Evolutionary conservation across 1,140 invertebrate genomes (phyloP), one percentile per base, ranked within the genome.

Genomic region (Cydia fagiglandana): DNA sequence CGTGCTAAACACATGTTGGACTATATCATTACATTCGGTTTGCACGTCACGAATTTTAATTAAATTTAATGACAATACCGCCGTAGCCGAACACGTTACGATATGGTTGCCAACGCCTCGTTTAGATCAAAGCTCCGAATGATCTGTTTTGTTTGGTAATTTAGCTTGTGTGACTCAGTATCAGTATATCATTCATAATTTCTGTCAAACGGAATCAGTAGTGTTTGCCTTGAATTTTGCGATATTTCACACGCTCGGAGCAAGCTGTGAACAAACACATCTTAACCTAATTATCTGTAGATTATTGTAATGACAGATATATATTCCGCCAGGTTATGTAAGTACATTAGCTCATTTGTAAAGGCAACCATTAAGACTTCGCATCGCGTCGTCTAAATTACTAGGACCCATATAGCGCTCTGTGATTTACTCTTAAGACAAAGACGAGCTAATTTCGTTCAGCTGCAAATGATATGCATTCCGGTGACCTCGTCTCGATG

Each of bases 371-470:
- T 61, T 61, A 61, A 61, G 20, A 24, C 56, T 61, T 61, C 56
- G 20, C 17, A 24, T 20, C 56, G 56, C 56, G 17, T 61, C 28
- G 64, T 68, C n/a, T 70, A 70, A 70, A 70, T 70, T 41, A 10
- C 30, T 61, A 61, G 66, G 38, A 41, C 66, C 38, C 34, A 70
- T 38, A 20, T 70, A 70, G 30, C 66, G 66, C 66, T 70, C 34
- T 38, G 66, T 70, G 34, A 70, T 70, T 70, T 70, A 73, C 76
- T 79, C 68, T 74, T 80, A 73, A 82, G 73, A 85, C 84, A 87
- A 87, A 85, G 82, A 78, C 78, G 53, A 70, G 77, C 78, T 80
- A 87, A 83, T 80, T 82, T 80, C 78, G 77, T 80, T 77, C 76
- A 77, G 80, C 80, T 86, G 66, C 74, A 64, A 81, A 81, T 79